Base-by-base conservation (phyloP, 2,113 vertebrate genomes). In the Pteropus alecto region DNA sequence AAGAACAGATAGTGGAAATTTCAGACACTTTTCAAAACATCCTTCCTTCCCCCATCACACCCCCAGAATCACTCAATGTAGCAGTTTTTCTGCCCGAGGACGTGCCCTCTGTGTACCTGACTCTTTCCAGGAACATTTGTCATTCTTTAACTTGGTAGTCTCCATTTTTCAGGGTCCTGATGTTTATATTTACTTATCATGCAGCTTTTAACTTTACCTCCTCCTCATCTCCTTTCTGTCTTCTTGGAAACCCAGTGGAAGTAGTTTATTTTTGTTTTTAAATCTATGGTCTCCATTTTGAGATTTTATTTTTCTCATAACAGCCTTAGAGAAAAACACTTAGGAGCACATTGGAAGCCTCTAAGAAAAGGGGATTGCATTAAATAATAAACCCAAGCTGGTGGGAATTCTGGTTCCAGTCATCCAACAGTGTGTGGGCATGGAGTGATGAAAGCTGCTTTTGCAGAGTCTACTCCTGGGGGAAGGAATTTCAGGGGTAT, bases 221-320 rank as follows among this genome's bases (percentile, higher is more conserved):
- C 46, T 68, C 43, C 48, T 90, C 38, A 19, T 84, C n/a, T 22
- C 14, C 6, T 68, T 90, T 71, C 61, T 6, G 7, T 26, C 61
- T 51, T 38, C 61, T 87, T 74, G 4, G 71, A 93, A 81, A 46
- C 35, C 51, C 82, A 26, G 1, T 24, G 19, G 19, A 77, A 91
- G 60, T 9, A 14, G 63, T 83, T 96, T 93, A 18, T 43, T 94
- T 95, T 87, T 35, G 71, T 77, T 93, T 73, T 96, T 83, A 70
- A 88, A 89, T 73, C 82, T 68, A 41, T 46, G 14, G 16, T 73
- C 38, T 96, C 76, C 35, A 6, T 82, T 86, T 88, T 86, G 56
- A 86, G 58, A 83, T 86, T 94, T 91, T 86, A 93, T 90, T 81
- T 76, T 90, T 35, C 46, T 51, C 3, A 13, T 79, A 91, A 74